Percentiles rank a stretch among this genome's conserved stretches.
These are phyloP conservation scores for Campoplex capitator DNA, from an alignment of 2,888 invertebrate genomes.

Conservation along the genomic window DNA sequence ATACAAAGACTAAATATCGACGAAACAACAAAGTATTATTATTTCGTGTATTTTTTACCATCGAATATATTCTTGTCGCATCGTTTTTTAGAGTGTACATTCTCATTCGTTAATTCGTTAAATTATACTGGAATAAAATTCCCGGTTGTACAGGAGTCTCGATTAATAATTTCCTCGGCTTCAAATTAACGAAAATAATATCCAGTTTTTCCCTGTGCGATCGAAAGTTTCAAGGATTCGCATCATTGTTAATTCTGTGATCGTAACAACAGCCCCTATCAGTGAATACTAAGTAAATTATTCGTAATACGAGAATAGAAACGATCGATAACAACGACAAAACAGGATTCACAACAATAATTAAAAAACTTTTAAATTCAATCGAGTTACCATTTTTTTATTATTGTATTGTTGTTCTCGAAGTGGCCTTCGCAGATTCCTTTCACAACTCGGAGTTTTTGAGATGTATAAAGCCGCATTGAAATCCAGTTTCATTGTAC, in stretches of 20 bases:
- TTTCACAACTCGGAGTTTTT: too few relatives aligned
- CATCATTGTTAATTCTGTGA: neutral
- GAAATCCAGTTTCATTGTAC: neutral
- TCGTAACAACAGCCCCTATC: neutral
- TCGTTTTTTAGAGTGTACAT: neutral
- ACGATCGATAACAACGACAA: neutral
- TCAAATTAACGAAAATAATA: neutral
- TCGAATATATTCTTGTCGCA: neutral
- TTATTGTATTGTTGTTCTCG: conserved; percentile 1
- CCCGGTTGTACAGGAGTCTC: neutral
- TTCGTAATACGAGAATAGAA: neutral
- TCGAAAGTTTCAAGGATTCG: neutral
- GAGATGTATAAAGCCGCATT: too few relatives aligned
- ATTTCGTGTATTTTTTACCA: neutral
- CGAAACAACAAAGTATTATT: too few relatives aligned
- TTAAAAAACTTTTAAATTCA: neutral
- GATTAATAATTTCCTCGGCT: neutral
- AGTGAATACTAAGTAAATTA: neutral
- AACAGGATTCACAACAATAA: neutral
- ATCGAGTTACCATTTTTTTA: neutral
- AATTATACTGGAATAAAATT: neutral
- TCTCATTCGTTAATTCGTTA: neutral
- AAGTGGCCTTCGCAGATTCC: neutral
- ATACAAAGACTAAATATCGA: too few relatives aligned
- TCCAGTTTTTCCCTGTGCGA: neutral